A percentile compares a stretch with the other conserved stretches of the same genome.
Conservation (phyloP, 2,797 vertebrate genomes). For the Cyprinodon diabolis region DNA sequence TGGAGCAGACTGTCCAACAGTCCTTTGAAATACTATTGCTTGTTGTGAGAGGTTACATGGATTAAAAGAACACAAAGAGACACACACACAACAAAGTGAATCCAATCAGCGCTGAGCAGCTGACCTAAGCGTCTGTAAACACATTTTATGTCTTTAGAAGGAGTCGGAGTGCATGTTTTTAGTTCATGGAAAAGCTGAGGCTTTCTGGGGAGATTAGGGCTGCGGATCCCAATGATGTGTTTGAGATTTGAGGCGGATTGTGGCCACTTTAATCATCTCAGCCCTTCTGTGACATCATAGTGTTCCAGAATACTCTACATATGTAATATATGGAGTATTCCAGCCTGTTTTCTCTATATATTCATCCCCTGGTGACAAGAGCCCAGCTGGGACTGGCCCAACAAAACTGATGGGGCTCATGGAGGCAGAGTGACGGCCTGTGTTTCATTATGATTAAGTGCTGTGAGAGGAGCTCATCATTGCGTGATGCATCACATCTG, state of each 20-base stretch:
- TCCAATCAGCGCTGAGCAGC: constrained; percentile 51
- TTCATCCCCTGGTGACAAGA: constrained; percentile 31
- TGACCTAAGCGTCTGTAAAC: constrained; percentile 54
- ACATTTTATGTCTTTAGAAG: constrained; percentile 51
- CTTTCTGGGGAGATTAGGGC: constrained; percentile 61
- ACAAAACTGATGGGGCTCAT: constrained; percentile 60
- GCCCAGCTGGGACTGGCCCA: constrained; percentile 35
- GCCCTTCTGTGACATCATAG: constrained; percentile 46
- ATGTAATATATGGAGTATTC: constrained; percentile 14
- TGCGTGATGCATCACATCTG: constrained; percentile 57
- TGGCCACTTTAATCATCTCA: constrained; percentile 64
- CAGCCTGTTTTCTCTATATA: constrained; percentile 3
- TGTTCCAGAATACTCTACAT: constrained; percentile 5
- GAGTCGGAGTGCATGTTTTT: constrained; percentile 36
- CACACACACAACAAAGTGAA: constrained; percentile 39
- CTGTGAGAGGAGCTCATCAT: constrained; percentile 49
- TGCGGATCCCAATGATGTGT: constrained; percentile 42
- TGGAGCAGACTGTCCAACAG: constrained; percentile 15
- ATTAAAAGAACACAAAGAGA: constrained; percentile 26
- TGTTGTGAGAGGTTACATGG: constrained; percentile 20
- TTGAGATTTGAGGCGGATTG: constrained; percentile 59
- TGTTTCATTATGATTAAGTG: constrained; percentile 72
- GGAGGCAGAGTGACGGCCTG: constrained; percentile 54
- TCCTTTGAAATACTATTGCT: constrained; percentile 25
- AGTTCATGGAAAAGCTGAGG: constrained; percentile 37